Conservation (phyloP, 1,140 invertebrate genomes). For the Atta texana region DNA sequence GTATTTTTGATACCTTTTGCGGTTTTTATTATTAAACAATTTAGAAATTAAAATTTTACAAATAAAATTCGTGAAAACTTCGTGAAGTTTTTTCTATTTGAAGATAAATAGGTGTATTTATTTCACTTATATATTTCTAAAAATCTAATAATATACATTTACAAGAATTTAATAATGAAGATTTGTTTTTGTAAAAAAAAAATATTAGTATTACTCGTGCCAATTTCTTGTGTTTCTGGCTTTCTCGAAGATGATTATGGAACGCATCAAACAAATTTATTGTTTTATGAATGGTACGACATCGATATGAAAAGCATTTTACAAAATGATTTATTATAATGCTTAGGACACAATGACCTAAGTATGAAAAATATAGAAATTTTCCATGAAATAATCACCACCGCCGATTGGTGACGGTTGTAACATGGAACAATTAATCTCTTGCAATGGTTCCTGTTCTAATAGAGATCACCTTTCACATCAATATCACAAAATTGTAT, state of each 20-base stretch:
- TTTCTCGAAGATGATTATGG: not conserved
- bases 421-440: slow-evolving; percentile 61
- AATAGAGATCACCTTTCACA: slow-evolving; percentile 48
- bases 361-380: slow-evolving; percentile 64
- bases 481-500: slow-evolving; percentile 44
- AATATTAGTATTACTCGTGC: not conserved
- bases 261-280: slow-evolving; percentile 28
- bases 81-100: not conserved
- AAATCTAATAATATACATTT: not conserved
- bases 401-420: slow-evolving; percentile 21
- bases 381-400: slow-evolving; percentile 56
- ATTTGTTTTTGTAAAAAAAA: not conserved
- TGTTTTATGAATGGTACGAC: slow-evolving; percentile 11
- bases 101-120: not conserved
- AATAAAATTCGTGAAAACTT: not conserved
- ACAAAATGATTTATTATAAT: slow-evolving; percentile 56
- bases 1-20: not conserved
- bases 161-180: not conserved
- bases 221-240: slow-evolving; percentile 6
- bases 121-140: not conserved
- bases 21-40: not conserved
- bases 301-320: slow-evolving; percentile 44
- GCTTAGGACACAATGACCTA: slow-evolving; percentile 34
- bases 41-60: not conserved
- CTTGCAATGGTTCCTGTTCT: slow-evolving; percentile 23